phyloP scores from a whole-genome alignment of 2,888 invertebrate genomes.

The Eurois occulta region DNA sequence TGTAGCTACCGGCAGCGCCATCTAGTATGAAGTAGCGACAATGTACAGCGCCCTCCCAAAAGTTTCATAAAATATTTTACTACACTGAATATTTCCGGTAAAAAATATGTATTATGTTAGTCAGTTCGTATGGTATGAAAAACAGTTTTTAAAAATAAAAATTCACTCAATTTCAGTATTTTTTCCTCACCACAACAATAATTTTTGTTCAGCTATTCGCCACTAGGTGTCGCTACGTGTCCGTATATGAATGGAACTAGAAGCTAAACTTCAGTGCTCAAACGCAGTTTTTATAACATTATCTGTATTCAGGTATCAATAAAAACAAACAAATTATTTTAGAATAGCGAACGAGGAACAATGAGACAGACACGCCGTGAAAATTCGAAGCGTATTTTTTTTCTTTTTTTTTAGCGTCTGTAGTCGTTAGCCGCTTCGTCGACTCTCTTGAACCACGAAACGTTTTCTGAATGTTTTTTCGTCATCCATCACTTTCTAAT shows the following conservation, averaged over 20 bases:
- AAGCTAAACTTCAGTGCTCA: background rate
- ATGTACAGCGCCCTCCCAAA: conserved; percentile 8
- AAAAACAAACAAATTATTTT: background rate
- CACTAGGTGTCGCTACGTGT: conserved; percentile 63
- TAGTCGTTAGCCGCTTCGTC: conserved; percentile 46
- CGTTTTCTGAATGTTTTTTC: conserved; percentile 60
- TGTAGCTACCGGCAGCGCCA: conserved; percentile 57
- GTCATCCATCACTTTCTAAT: conserved; percentile 66
- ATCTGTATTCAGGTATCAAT: background rate
- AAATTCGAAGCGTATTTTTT: conserved; percentile 31
- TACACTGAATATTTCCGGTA: background rate
- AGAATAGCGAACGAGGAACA: conserved; percentile 24
- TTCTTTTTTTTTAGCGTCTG: conserved; percentile 21
- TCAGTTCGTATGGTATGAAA: background rate
- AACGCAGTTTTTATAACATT: background rate
- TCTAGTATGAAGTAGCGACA: conserved; percentile 57
- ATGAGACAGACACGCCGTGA: conserved; percentile 1
- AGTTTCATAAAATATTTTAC: background rate
- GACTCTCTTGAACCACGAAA: conserved; percentile 44
- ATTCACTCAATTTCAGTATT: background rate
- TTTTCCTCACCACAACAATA: background rate
- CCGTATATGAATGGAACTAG: background rate
- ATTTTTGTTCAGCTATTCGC: conserved; percentile 54
- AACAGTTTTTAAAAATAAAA: rapidly evolving
- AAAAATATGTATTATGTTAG: background rate